Percentiles rank a stretch among this genome's conserved stretches.
Evolutionary conservation across 2,888 invertebrate genomes (phyloP).

Genomic region (Lithophane ornitopus): DNA sequence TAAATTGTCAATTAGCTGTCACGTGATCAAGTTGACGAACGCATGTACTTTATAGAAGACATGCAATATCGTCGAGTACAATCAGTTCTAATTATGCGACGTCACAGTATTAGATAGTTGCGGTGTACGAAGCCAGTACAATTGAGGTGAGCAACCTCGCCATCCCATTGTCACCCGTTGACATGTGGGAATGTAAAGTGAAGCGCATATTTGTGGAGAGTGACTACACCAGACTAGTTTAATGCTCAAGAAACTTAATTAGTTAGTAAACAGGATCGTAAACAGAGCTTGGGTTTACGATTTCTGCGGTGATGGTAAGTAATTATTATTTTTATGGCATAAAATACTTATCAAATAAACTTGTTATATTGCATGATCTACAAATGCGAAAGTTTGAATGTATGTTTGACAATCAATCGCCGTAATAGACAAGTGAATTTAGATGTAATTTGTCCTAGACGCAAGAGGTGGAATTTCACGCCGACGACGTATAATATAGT

Average conservation of each 20-base stretch:
- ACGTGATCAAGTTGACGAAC: slow-evolving; percentile 53
- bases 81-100: slow-evolving; percentile 84
- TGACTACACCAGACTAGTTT: slow-evolving; percentile 57
- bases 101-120: slow-evolving; percentile 81
- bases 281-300: slow-evolving; percentile 31
- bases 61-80: slow-evolving; percentile 66
- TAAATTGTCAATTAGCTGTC: slow-evolving; percentile 59
- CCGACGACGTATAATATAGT: not conserved
- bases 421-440: slow-evolving; percentile 1
- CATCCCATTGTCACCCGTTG: slow-evolving; percentile 82
- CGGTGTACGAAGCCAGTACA: slow-evolving; percentile 67
- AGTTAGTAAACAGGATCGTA: slow-evolving; percentile 63
- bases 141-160: slow-evolving; percentile 87
- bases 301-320: slow-evolving; percentile 19
- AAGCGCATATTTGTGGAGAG: slow-evolving; percentile 72
- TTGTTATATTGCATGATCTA: slow-evolving; percentile 5
- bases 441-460: slow-evolving; percentile 24
- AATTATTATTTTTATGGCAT: slow-evolving; percentile 3
- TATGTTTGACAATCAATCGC: slow-evolving; percentile 27
- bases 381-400: slow-evolving; percentile 5
- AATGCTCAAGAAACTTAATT: slow-evolving; percentile 66
- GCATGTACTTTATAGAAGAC: slow-evolving; percentile 45
- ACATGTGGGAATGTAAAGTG: slow-evolving; percentile 82
- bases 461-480: slow-evolving; percentile 35
- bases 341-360: not conserved